Base-by-base conservation (phyloP, 2,888 invertebrate genomes). In the Alitta virens region DNA sequence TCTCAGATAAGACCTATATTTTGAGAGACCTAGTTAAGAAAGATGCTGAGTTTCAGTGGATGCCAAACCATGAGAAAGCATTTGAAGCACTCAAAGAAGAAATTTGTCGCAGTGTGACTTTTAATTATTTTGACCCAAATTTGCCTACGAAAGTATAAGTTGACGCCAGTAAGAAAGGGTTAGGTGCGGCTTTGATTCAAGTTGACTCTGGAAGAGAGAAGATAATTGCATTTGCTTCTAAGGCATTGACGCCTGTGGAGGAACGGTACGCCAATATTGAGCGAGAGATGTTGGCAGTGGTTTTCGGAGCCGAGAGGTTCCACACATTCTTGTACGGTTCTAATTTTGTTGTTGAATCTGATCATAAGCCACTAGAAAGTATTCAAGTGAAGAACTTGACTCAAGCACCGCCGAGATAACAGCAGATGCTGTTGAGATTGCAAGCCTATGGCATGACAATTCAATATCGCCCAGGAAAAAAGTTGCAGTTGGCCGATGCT, bases 161-260 rank as follows among this genome's bases (percentile, higher is more conserved):
- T 7, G 61, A 61, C 33, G 54, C 61, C n/a, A 50, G 50, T 14
- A 56, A 26, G 1, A 64, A 62, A 54, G 72, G 70, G 2, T 51
- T 73, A 5, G 71, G 73, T 16, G 71, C 70, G 24, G 1, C 55
- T 73, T 33, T n/a, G n/a, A n/a, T n/a, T n/a, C n/a, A n/a, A n/a
- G n/a, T n/a, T n/a, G 1, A 38, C 72, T 14, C 72, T 72, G 53
- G 62, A 72, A n/a, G 64, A 56, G 3, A 61, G 51, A 50, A 71
- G n/a, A n/a, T 68, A 0, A 63, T 73, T 3, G 65, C 65, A 2
- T 74, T 63, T 58, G 71, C 73, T 24, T 72, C 71, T 0, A 71
- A 70, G 62, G 57, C 71, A 1, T 53, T 74, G 7, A 71, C 69
- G 1, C 56, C 59, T 24, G 62, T 68, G 14, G 72, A 73, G 60